phyloP scores from a whole-genome alignment of 2,113 vertebrate genomes.

The Xyrauchen texanus region DNA sequence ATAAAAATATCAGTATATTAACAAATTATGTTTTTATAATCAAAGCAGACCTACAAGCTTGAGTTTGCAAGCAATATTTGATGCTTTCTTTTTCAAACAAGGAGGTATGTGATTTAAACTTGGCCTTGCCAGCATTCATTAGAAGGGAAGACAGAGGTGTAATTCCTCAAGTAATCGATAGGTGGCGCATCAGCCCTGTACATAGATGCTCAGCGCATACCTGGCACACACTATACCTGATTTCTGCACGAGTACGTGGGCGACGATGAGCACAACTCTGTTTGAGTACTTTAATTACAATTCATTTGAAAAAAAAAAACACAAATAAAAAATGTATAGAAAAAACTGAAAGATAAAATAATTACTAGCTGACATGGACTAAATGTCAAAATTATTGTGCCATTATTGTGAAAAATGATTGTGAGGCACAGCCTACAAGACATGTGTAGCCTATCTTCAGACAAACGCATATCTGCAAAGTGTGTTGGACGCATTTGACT shows the following conservation, averaged over 20 bases:
- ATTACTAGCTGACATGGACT: not conserved
- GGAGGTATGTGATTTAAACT: not conserved
- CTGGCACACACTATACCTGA: slow-evolving; percentile 24
- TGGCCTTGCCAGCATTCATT: not conserved
- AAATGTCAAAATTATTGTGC: not conserved
- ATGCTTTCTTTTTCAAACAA: not conserved
- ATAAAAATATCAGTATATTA: not conserved
- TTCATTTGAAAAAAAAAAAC: not conserved
- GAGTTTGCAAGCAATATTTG: too few relatives aligned
- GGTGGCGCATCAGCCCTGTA: slow-evolving; percentile 77
- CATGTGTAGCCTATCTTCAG: not conserved
- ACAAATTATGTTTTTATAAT: not conserved
- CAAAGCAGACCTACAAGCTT: not conserved
- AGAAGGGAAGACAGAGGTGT: not conserved
- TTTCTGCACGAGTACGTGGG: not conserved
- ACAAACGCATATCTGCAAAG: not conserved
- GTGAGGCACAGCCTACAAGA: not conserved
- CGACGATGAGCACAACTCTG: not conserved
- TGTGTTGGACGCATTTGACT: not conserved
- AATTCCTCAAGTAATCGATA: slow-evolving; percentile 61
- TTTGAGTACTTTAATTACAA: not conserved
- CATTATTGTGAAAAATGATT: not conserved
- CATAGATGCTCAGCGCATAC: slow-evolving; percentile 25
- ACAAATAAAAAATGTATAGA: not conserved
- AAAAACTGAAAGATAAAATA: not conserved